Base-by-base conservation (phyloP, 2,797 vertebrate species). In the Strix occidentalis region DNA sequence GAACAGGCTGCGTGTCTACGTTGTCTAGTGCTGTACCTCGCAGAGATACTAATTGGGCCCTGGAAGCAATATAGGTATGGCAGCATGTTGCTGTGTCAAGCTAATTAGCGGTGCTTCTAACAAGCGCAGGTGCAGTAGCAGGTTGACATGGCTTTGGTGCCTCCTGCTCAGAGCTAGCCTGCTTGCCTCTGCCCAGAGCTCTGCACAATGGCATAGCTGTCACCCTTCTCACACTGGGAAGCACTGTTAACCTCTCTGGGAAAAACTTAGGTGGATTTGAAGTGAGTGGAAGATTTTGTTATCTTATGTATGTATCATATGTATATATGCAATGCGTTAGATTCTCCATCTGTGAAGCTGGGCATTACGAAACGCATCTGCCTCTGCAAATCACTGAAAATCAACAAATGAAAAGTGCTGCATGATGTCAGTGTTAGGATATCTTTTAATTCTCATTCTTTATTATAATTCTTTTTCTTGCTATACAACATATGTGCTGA, bases 81-180 rank as follows among this genome's bases (percentile, higher is more conserved):
- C 89, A 96, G 82, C 75, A 54, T 91, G 93, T 92, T 96, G 94
- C 94, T 94, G 57, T 95, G 94, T 96, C 91, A 51, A 92, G 79
- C 75, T 96, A 96, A 96, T 96, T 96, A 96, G 91, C 29, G n/a
- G 84, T 78, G 82, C 46, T 92, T 95, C 95, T 96, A 94, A 97
- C 0, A 54, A 95, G 95, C 2, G 15, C 91, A 96, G 91, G 94
- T 96, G 92, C 76, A 70, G 82, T 60, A 85, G 50, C 71, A 92
- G 84, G 95, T 77, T 96, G 87, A 96, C 78, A 57, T 7, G 64
- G 95, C 92, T 78, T 82, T 75, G 71, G 84, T 71, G 84, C 37
- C 91, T 80, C 81, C 72, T 65, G 57, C n/a, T 92, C 82, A 71
- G 78, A 91, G 57, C 46, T 26, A 71, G 58, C 53, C 57, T 2